phyloP scores from a whole-genome alignment of 1,140 invertebrate species.

The Atta texana region DNA sequence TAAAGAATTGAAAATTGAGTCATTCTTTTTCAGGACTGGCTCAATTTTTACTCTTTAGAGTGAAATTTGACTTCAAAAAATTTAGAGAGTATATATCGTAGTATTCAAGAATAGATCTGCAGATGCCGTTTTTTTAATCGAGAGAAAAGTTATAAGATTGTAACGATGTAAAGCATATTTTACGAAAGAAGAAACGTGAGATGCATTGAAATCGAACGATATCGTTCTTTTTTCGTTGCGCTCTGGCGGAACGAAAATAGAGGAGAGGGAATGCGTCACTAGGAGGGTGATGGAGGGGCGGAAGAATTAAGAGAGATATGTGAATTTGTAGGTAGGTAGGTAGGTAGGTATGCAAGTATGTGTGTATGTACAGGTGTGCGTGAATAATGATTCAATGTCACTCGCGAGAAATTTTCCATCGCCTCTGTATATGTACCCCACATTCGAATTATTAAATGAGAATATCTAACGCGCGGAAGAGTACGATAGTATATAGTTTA shows the following conservation, averaged over 20 bases:
- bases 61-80: no score
- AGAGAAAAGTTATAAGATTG: neutral
- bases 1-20: no score
- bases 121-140: neutral
- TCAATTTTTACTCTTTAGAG: no score
- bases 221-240: neutral
- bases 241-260: neutral
- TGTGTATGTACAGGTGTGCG: neutral
- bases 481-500: slow-evolving; percentile 47
- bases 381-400: slow-evolving; percentile 44
- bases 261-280: slow-evolving; percentile 1
- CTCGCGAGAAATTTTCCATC: slow-evolving; percentile 58
- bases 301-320: no score
- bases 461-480: slow-evolving; percentile 39
- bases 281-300: slow-evolving; percentile 8
- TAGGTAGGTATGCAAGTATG: neutral
- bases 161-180: neutral
- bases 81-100: no score
- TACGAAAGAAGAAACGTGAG: neutral
- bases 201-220: neutral
- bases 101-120: no score
- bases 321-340: neutral
- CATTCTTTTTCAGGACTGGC: no score
- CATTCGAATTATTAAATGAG: slow-evolving; percentile 77
- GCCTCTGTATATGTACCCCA: slow-evolving; percentile 27